Evolutionary conservation across 2,797 vertebrate species (phyloP).

Genomic region (Enteromius radiatus): DNA sequence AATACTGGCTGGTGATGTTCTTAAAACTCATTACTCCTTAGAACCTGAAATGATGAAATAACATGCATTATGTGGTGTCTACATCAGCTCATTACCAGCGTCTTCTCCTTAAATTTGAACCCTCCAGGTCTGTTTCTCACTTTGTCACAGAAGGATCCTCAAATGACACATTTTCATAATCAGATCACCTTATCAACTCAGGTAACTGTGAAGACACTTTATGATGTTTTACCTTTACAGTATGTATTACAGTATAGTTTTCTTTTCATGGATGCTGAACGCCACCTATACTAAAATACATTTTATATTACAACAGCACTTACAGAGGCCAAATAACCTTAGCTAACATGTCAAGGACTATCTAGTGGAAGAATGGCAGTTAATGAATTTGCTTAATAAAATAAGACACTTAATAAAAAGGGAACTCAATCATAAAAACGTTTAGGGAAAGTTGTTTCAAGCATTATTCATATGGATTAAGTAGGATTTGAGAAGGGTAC

Average conservation of each 20-base stretch:
- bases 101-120: background rate
- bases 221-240: background rate
- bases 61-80: background rate
- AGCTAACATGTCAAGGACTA: constrained; percentile 3
- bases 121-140: constrained; percentile 1
- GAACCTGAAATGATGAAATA: constrained; percentile 25
- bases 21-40: constrained; percentile 12
- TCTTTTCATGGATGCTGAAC: background rate
- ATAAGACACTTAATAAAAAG: background rate
- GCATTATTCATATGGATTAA: constrained; percentile 10
- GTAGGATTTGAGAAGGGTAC: constrained; percentile 13
- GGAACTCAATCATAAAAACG: background rate
- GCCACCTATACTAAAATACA: background rate
- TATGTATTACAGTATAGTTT: background rate
- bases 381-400: background rate
- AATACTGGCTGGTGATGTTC: constrained; percentile 7
- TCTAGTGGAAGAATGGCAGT: background rate
- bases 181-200: background rate
- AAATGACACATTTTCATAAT: constrained; percentile 2
- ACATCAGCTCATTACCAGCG: constrained; percentile 5
- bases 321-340: background rate
- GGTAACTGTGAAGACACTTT: background rate
- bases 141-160: background rate
- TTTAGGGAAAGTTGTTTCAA: constrained; percentile 20
- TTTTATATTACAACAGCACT: background rate